phyloP scores from a whole-genome alignment of 1,140 invertebrate genomes.

The Stenopsyche tienmushanensis region DNA sequence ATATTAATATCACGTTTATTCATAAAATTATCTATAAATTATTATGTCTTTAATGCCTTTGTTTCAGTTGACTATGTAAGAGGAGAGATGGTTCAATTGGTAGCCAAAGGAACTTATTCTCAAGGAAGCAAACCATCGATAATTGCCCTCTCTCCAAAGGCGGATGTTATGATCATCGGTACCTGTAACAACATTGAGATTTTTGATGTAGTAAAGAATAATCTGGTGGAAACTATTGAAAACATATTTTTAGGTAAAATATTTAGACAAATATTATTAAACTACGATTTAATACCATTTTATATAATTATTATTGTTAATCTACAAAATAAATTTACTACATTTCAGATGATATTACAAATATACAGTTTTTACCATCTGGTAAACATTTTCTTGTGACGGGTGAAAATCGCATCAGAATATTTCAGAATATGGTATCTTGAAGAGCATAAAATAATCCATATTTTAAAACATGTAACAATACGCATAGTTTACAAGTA shows the following conservation, averaged over 20 bases:
- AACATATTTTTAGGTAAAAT: slow-evolving; percentile 60
- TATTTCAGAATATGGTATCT: too few relatives aligned
- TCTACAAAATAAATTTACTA: too few relatives aligned
- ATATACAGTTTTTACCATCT: slow-evolving; percentile 70
- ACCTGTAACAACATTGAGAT: slow-evolving; percentile 65
- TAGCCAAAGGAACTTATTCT: slow-evolving; percentile 64
- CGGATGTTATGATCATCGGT: slow-evolving; percentile 71
- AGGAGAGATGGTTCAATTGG: slow-evolving; percentile 74
- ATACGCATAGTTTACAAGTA: too few relatives aligned
- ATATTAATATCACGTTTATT: neutral
- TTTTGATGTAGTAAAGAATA: slow-evolving; percentile 66
- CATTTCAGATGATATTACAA: slow-evolving; percentile 66
- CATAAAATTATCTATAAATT: neutral
- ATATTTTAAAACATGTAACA: too few relatives aligned
- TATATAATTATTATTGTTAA: neutral
- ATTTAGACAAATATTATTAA: neutral
- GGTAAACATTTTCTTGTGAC: slow-evolving; percentile 73
- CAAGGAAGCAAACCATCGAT: slow-evolving; percentile 51
- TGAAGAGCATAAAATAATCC: too few relatives aligned
- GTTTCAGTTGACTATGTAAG: slow-evolving; percentile 74
- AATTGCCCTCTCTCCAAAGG: slow-evolving; percentile 75
- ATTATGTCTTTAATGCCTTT: slow-evolving; percentile 40
- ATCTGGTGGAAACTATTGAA: slow-evolving; percentile 65
- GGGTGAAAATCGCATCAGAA: slow-evolving; percentile 74
- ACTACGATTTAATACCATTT: neutral